phyloP scores from a whole-genome alignment of 2,113 vertebrate species.

The Saguinus midas region DNA sequence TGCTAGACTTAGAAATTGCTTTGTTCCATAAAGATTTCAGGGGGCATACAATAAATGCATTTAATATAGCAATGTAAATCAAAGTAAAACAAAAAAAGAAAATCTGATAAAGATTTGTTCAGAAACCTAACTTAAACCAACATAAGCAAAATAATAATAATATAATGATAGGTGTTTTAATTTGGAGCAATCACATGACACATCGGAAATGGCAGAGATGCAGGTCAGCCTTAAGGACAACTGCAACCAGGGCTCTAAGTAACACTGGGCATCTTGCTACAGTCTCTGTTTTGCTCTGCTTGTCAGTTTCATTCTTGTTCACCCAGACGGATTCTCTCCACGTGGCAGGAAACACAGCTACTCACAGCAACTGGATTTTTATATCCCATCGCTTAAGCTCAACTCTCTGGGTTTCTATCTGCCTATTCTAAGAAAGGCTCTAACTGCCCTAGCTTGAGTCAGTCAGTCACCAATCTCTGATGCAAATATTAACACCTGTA shows the following conservation, averaged over 20 bases:
- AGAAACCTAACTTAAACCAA: not conserved
- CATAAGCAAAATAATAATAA: not conserved
- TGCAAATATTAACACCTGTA: not conserved
- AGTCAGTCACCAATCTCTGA: not conserved
- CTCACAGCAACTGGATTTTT: not conserved
- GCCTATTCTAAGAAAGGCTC: not conserved
- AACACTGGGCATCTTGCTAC: not conserved
- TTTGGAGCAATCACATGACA: not conserved
- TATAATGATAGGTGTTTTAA: not conserved
- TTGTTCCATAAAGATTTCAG: not conserved
- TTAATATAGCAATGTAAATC: not conserved
- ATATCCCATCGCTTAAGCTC: not conserved
- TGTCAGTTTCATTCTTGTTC: not conserved
- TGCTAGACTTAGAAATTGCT: not conserved
- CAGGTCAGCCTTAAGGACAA: not conserved
- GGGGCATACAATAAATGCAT: not conserved
- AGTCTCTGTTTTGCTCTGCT: not conserved
- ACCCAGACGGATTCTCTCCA: not conserved
- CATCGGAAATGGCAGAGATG: not conserved
- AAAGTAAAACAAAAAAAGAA: not conserved
- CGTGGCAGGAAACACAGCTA: not conserved
- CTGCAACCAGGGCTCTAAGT: not conserved
- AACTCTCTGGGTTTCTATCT: not conserved
- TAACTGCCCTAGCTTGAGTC: not conserved
- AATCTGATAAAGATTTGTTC: not conserved